phyloP scores from a whole-genome alignment of 2,888 invertebrate genomes.

The Perithous albicinctus region DNA sequence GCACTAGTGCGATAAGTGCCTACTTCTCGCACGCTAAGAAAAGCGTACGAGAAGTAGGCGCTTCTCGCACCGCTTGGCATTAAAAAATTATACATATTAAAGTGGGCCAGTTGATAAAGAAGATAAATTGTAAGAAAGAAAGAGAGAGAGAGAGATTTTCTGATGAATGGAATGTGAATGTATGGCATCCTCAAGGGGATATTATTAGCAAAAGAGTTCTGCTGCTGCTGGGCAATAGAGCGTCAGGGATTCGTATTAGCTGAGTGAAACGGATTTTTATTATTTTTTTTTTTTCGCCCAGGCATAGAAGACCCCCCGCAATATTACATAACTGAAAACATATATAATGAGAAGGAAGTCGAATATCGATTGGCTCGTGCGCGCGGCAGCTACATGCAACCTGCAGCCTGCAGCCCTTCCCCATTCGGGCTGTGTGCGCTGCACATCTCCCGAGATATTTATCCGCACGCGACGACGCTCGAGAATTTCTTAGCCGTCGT shows the following conservation, averaged over 20 bases:
- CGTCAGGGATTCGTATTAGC: not conserved
- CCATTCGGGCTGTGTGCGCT: constrained; percentile 23
- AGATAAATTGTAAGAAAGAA: not conserved
- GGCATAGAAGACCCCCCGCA: constrained; percentile 4
- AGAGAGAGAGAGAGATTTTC: not conserved
- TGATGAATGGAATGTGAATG: not conserved
- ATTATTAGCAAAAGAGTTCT: not conserved
- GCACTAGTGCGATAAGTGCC: no score
- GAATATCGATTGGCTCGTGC: constrained; percentile 67
- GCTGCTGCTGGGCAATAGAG: not conserved
- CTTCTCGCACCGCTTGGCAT: no score
- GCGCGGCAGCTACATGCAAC: constrained; percentile 58
- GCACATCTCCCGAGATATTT: constrained; percentile 64
- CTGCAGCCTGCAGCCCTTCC: constrained; percentile 26
- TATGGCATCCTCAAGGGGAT: not conserved
- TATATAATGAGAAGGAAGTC: constrained; percentile 68
- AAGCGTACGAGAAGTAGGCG: no score
- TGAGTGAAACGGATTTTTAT: constrained; percentile 14
- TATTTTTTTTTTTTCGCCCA: constrained; percentile 28
- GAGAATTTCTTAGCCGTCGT: constrained; percentile 56
- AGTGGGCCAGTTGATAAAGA: no score
- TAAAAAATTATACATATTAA: no score
- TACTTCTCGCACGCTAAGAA: no score
- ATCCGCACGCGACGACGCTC: constrained; percentile 68
- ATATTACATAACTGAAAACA: constrained; percentile 66